phyloP scores from a whole-genome alignment of 2,113 vertebrate species.

The Dipodomys ordii region DNA sequence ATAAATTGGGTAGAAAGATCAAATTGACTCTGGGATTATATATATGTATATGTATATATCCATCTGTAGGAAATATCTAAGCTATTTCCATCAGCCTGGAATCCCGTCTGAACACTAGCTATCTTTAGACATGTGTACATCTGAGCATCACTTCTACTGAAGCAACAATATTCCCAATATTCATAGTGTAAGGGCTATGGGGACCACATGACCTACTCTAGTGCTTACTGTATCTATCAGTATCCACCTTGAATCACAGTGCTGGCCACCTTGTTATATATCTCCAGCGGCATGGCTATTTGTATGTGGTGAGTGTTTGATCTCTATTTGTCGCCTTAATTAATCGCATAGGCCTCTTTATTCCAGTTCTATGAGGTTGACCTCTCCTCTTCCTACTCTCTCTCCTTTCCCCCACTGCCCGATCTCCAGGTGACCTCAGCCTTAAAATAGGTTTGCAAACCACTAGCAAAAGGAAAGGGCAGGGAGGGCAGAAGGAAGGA shows the following conservation, averaged over 20 bases:
- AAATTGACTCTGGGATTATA: neutral
- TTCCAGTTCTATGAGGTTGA: neutral
- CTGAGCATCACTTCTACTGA: neutral
- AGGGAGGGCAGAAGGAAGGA: neutral
- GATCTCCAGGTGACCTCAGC: neutral
- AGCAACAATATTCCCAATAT: neutral
- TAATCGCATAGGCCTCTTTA: slow-evolving; percentile 9
- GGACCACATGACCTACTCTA: neutral
- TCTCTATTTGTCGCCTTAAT: neutral
- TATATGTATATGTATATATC: neutral
- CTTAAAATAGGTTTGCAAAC: neutral
- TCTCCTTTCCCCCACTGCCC: neutral
- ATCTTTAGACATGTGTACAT: neutral
- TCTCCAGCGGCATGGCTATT: neutral
- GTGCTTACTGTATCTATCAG: neutral
- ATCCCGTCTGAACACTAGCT: neutral
- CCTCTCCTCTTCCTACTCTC: neutral
- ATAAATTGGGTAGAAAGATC: neutral
- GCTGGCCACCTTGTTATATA: fast-evolving
- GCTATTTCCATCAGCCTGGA: neutral
- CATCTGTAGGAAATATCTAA: neutral
- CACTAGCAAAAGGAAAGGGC: neutral
- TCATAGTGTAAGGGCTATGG: neutral
- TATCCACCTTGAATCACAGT: neutral
- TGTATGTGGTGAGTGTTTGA: neutral